Base-by-base conservation (phyloP, 2,797 vertebrate genomes). In the Lacerta agilis region DNA sequence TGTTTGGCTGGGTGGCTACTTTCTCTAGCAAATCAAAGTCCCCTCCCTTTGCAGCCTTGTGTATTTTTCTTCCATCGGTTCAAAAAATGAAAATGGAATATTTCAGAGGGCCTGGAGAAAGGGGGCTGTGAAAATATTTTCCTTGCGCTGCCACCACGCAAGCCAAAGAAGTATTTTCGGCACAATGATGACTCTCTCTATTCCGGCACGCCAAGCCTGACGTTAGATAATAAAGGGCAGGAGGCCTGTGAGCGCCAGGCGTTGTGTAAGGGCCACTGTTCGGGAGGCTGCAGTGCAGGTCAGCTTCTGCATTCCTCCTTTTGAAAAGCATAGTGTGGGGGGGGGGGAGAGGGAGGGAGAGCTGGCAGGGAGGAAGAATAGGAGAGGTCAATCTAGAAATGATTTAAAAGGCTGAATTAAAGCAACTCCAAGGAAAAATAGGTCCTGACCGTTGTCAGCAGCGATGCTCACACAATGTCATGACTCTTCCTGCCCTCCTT, bases 61-160 rank as follows among this genome's bases (percentile, higher is more conserved):
- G 80, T 88, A 8, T 92, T 94, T 95, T 92, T 36, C 92, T 95
- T 96, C 94, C 92, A 92, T 94, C 89, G 4, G 79, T 13, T 64
- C 41, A 55, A 79, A 93, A 87, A 80, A 93, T 7, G 45, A 93
- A 93, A 90, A 87, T 8, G 36, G 92, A 86, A 69, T 85, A 88
- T 90, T 95, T 86, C 86, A 66, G 78, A 91, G 84, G 76, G 82
- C 80, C 49, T 86, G 90, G 85, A 88, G 88, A 91, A 90, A 3
- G 36, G 78, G 86, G 89, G 91, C 61, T 85, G 87, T 79, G 90
- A 78, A 91, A 91, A 69, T 90, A 91, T 91, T 94, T 95, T 85
- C 93, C 82, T 93, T 93, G 89, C 73, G 55, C 88, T 49, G 79
- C 71, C 79, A 72, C 64, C 64, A 61, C 2, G 18, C 4, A 88